Percentiles rank a stretch among this genome's conserved stretches.
Evolutionary conservation across 1,140 invertebrate genomes (phyloP).

Genomic region (Caenorhabditis remanei): DNA sequence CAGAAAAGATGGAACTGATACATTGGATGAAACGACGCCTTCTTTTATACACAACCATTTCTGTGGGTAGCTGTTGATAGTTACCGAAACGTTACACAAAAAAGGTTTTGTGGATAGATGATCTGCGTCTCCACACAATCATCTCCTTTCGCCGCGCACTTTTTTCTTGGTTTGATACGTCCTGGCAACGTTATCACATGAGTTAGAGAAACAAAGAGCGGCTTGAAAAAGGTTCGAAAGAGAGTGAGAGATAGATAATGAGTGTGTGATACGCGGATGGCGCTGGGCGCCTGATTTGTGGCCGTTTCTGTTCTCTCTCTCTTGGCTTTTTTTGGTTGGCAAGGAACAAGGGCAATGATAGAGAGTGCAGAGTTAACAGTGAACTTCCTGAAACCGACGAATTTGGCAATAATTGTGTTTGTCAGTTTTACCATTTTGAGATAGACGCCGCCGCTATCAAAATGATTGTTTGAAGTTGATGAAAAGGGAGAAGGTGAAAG

Average conservation of each 20-base stretch:
- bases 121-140: slow-evolving; percentile 3
- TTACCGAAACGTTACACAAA: slow-evolving; percentile 56
- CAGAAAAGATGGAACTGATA: slow-evolving; percentile 53
- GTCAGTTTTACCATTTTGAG: slow-evolving; percentile 14
- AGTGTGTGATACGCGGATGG: slow-evolving; percentile 44
- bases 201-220: slow-evolving; percentile 46
- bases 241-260: slow-evolving; percentile 42
- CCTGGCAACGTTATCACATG: slow-evolving; percentile 52
- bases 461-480: slow-evolving; percentile 11
- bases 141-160: not conserved
- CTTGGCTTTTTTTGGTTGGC: not conserved
- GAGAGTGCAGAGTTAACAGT: slow-evolving; percentile 9
- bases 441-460: slow-evolving; percentile 11
- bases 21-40: slow-evolving; percentile 20
- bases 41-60: slow-evolving; percentile 37
- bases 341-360: slow-evolving; percentile 1
- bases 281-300: slow-evolving; percentile 44
- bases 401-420: slow-evolving; percentile 45
- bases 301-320: slow-evolving; percentile 34
- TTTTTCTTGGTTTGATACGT: slow-evolving; percentile 42
- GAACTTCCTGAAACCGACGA: slow-evolving; percentile 37
- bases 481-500: not conserved
- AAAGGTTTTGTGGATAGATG: slow-evolving; percentile 46
- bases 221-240: slow-evolving; percentile 9
- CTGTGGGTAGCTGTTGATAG: slow-evolving; percentile 50